Conservation (phyloP, 2,797 vertebrate species). For the Karalla daura region DNA sequence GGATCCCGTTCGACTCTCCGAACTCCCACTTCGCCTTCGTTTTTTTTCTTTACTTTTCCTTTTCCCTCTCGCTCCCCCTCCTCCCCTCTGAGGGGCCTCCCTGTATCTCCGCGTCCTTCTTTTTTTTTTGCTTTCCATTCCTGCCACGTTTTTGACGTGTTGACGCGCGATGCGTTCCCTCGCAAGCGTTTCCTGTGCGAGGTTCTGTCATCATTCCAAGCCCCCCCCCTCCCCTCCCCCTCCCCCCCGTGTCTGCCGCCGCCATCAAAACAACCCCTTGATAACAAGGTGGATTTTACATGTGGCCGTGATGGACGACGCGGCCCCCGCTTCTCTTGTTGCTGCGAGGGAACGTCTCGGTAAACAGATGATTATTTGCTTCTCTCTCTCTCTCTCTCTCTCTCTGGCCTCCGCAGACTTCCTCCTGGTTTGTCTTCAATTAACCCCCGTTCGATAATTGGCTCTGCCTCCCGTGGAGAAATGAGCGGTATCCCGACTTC, state of each 20-base stretch:
- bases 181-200: too few relatives aligned
- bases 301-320: not conserved
- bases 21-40: constrained; percentile 30
- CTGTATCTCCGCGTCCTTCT: constrained; percentile 46
- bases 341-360: not conserved
- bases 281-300: constrained; percentile 10
- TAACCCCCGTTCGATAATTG: constrained; percentile 54
- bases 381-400: too few relatives aligned
- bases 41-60: too few relatives aligned
- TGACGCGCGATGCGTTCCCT: too few relatives aligned
- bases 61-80: constrained; percentile 24
- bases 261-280: not conserved
- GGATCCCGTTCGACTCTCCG: constrained; percentile 34
- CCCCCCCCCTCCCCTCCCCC: too few relatives aligned
- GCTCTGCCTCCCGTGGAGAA: constrained; percentile 27
- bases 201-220: constrained; percentile 4
- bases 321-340: not conserved
- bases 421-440: constrained; percentile 42
- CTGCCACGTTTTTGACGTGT: not conserved
- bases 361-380: constrained; percentile 32
- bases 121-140: constrained; percentile 12
- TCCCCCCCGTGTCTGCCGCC: not conserved
- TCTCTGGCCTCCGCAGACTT: constrained; percentile 26
- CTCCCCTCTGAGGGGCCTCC: constrained; percentile 35
- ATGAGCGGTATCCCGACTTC: constrained; percentile 57